Conservation (phyloP, 2,797 vertebrate species). For the Phataginus tetradactyla region DNA sequence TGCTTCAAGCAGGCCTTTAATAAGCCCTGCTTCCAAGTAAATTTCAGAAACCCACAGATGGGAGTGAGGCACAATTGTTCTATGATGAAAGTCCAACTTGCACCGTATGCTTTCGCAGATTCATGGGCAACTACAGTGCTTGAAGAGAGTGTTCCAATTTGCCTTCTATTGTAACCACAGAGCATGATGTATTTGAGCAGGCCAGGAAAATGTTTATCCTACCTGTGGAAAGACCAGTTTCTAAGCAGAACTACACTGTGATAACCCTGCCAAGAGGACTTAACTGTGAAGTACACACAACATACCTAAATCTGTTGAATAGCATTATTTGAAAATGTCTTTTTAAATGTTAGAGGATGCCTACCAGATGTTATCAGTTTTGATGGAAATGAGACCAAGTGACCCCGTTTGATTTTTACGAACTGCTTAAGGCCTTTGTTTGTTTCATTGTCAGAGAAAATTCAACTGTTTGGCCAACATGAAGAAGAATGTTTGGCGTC, state of each 20-base stretch:
- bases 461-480: slow-evolving; percentile 45
- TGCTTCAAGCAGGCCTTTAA: background rate
- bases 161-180: background rate
- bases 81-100: background rate
- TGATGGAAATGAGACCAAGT: slow-evolving; percentile 60
- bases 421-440: slow-evolving; percentile 58
- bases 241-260: slow-evolving; percentile 32
- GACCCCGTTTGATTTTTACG: slow-evolving; percentile 54
- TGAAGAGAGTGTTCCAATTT: background rate
- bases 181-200: background rate
- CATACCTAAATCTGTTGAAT: background rate
- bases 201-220: slow-evolving; percentile 27
- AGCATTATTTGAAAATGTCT: slow-evolving; percentile 47
- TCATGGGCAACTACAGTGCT: background rate
- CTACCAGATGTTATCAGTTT: slow-evolving; percentile 69
- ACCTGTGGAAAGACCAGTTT: slow-evolving; percentile 11
- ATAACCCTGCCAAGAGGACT: slow-evolving; percentile 48
- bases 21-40: background rate
- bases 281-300: slow-evolving; percentile 29
- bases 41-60: background rate
- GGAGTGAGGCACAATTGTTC: background rate
- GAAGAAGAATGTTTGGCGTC: slow-evolving; percentile 44
- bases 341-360: slow-evolving; percentile 46
- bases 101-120: background rate
- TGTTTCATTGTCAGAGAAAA: slow-evolving; percentile 66